Conservation (phyloP, 1,140 invertebrate species). For the Euschistus heros region DNA sequence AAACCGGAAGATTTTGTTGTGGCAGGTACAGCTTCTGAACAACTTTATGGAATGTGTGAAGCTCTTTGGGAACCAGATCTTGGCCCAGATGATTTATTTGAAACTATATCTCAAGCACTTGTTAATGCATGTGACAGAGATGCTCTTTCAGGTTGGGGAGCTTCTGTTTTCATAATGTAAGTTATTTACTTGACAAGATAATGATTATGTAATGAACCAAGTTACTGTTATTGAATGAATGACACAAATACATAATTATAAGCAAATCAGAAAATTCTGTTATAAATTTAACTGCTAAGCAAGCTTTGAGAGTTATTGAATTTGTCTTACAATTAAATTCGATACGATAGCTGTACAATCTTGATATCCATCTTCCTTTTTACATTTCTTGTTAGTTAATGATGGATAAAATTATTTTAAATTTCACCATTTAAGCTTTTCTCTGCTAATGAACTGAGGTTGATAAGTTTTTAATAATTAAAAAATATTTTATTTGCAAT, state of each 20-base stretch:
- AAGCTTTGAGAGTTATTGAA: too few species aligned
- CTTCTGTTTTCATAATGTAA: constrained; percentile 89
- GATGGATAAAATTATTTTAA: too few species aligned
- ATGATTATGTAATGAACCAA: not conserved
- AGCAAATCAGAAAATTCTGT: not conserved
- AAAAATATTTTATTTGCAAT: too few species aligned
- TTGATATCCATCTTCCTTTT: too few species aligned
- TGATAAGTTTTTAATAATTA: too few species aligned
- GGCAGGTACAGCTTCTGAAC: constrained; percentile 83
- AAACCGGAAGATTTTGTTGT: constrained; percentile 91
- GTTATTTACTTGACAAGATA: constrained; percentile 28
- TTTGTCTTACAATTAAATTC: too few species aligned
- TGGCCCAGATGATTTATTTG: constrained; percentile 88
- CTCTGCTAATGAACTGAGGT: too few species aligned
- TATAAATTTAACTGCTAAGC: too few species aligned
- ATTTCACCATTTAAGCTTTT: too few species aligned
- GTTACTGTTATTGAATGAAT: not conserved
- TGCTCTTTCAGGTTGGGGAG: constrained; percentile 96
- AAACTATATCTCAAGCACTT: constrained; percentile 91
- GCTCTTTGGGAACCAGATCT: constrained; percentile 83
- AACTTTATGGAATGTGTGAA: constrained; percentile 97
- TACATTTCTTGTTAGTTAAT: too few species aligned
- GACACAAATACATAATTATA: not conserved
- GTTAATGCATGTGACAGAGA: constrained; percentile 95
- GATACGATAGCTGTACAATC: too few species aligned